Percentiles rank a stretch among this genome's conserved stretches.
These are phyloP conservation scores for Antedon mediterranea DNA, from an alignment of 53 echinoderm and acorn worm genomes.

Conservation along the genomic window DNA sequence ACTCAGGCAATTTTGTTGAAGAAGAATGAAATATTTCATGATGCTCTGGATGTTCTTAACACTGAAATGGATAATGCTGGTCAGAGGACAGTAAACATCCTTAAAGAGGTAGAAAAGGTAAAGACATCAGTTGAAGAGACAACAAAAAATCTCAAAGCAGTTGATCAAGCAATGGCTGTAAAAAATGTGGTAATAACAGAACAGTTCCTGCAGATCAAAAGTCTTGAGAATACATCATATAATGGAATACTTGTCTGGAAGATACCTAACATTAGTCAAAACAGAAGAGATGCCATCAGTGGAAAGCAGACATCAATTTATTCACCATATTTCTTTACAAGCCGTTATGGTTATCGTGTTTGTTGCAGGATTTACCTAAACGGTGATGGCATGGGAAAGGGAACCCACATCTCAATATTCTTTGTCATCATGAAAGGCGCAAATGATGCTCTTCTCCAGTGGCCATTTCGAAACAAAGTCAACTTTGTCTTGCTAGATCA, in stretches of 20 bases:
- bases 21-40: background rate
- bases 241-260: background rate
- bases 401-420: slow-evolving; percentile 45
- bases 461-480: slow-evolving; percentile 44
- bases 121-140: background rate
- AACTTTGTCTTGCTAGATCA: slow-evolving; percentile 40
- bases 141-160: background rate
- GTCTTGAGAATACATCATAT: background rate
- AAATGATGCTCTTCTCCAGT: slow-evolving; percentile 28
- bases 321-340: slow-evolving; percentile 42
- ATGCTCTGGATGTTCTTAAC: background rate
- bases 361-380: slow-evolving; percentile 31
- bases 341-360: slow-evolving; percentile 40
- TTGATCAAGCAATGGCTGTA: background rate
- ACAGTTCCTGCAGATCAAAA: background rate
- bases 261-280: background rate
- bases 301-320: slow-evolving; percentile 22
- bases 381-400: slow-evolving; percentile 49
- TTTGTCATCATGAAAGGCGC: slow-evolving; percentile 42
- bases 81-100: background rate
- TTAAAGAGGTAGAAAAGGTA: background rate
- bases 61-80: background rate
- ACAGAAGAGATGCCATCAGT: background rate
- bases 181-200: background rate
- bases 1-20: background rate